Percentiles rank a stretch among this genome's conserved stretches.
Evolutionary conservation across 2,888 invertebrate genomes (phyloP).

Genomic region (Polydrusus pterygomalis): DNA sequence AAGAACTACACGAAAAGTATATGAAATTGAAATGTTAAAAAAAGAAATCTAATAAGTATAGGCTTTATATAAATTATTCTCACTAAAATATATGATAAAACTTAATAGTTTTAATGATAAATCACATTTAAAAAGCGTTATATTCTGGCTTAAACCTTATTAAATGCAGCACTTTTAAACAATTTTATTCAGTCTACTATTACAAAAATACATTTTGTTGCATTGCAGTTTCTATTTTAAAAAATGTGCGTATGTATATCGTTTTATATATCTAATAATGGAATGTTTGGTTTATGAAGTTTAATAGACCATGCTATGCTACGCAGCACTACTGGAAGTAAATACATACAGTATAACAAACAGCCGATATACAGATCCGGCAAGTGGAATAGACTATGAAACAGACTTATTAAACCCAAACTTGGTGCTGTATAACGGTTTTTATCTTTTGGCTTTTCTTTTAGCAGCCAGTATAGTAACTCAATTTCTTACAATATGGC

Average conservation of each 20-base stretch:
- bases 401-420: no score
- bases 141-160: conserved; percentile 11
- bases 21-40: no score
- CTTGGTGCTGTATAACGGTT: no score
- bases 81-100: conserved; percentile 46
- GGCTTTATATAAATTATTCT: conserved; percentile 30
- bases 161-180: conserved; percentile 7
- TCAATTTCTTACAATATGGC: no score
- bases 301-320: background rate
- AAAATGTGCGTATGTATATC: background rate
- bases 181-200: no score
- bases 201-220: no score
- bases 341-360: no score
- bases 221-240: background rate
- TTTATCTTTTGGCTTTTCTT: no score
- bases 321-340: conserved; percentile 19
- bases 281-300: background rate
- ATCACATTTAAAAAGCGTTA: conserved; percentile 41
- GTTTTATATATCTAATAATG: background rate
- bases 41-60: background rate
- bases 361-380: no score
- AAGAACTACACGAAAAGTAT: no score
- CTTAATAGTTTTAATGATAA: conserved; percentile 35
- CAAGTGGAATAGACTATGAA: no score
- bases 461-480: background rate